These are phyloP conservation scores for Camponotus pennsylvanicus DNA, from an alignment of 1,140 invertebrate genomes.

Conservation along the genomic window DNA sequence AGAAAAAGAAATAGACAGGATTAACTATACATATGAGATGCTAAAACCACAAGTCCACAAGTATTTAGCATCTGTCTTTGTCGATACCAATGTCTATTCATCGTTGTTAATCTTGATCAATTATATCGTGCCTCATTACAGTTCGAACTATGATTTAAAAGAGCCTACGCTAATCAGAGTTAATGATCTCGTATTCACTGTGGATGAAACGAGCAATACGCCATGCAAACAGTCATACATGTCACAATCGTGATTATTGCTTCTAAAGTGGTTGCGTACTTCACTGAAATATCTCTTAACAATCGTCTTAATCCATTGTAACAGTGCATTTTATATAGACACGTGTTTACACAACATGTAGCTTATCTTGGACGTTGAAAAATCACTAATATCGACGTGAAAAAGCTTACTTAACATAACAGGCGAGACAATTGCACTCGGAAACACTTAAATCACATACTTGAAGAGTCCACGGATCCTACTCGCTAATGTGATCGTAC, in stretches of 20 bases:
- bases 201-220: neutral
- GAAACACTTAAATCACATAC: conserved; percentile 23
- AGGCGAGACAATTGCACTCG: neutral
- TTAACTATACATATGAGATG: conserved; percentile 14
- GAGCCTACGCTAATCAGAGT: neutral
- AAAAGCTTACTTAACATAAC: neutral
- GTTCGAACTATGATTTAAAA: neutral
- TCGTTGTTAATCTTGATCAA: conserved; percentile 11
- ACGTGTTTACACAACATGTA: neutral
- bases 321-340: neutral
- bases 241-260: conserved; percentile 66
- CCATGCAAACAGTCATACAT: conserved; percentile 1
- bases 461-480: neutral
- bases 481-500: neutral
- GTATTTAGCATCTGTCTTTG: conserved; percentile 3
- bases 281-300: neutral
- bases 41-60: neutral
- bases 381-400: conserved; percentile 6
- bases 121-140: conserved; percentile 27
- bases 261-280: conserved; percentile 48
- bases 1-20: neutral
- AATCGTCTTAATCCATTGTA: neutral
- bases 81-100: conserved; percentile 9
- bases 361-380: neutral
- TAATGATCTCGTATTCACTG: neutral